Base-by-base conservation (phyloP, 2,888 invertebrate genomes). In the Catocala sponsa region DNA sequence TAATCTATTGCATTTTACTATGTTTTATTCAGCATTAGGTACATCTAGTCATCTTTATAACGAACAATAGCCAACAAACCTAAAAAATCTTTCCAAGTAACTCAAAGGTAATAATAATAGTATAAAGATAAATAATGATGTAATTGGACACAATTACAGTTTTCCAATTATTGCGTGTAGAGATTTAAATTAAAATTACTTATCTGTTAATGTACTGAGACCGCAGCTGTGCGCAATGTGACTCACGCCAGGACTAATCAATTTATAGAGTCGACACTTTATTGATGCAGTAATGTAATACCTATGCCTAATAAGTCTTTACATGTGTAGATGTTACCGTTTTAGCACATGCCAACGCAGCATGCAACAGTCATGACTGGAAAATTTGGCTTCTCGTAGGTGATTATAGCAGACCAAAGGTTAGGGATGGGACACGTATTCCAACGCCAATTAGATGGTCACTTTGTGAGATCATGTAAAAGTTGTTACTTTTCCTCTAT, bases 141-240 rank as follows among this genome's bases (percentile, higher is more conserved):
- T 70, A 72, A 70, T 63, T 65, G 57, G 55, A 71, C 65, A 76
- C 74, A 69, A 76, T 78, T 78, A 76, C 66, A 59, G 67, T 76
- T 74, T 76, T 71, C 73, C 68, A 74, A 68, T 75, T 70, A 81
- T 71, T 71, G 69, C 56, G 72, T 62, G 65, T 59, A 63, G 70
- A 70, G 74, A 77, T 81, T 79, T 70, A 76, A 79, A 81, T 82
- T 79, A 77, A 78, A 79, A 73, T 78, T 67, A 79, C 70, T 79
- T 82, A 82, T 82, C 82, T 67, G 72, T 66, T 75, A 68, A 70
- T 74, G 75, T 77, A 68, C 68, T 50, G 58, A 62, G 62, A 62
- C 63, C 67, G 71, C 81, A 79, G 81, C 82, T 82, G 82, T 60
- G 72, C 65, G 32, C 15, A 57, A 48, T 61, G 59, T 81, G 81